Evolutionary conservation across 2,797 vertebrate species (phyloP).

Genomic region (Buceros bicornis): DNA sequence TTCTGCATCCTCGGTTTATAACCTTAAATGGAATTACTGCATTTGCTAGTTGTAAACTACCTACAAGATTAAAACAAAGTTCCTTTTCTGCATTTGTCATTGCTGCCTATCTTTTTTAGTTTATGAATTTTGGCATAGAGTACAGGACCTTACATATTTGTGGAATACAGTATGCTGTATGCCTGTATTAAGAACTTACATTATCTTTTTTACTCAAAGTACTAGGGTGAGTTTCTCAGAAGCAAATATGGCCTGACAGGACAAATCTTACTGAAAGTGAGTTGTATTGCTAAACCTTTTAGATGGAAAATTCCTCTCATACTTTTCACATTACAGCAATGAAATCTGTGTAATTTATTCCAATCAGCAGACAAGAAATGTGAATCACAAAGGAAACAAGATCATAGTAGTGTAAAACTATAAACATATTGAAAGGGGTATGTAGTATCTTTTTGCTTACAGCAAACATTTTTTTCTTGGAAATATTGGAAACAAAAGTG

Average conservation of each 20-base stretch:
- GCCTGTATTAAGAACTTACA: background rate
- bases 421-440: background rate
- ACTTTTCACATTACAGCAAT: background rate
- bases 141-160: background rate
- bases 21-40: slow-evolving; percentile 52
- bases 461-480: slow-evolving; percentile 3
- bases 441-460: background rate
- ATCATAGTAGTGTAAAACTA: background rate
- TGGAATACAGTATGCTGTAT: background rate
- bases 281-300: slow-evolving; percentile 19
- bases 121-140: background rate
- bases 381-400: slow-evolving; percentile 41
- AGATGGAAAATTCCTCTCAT: slow-evolving; percentile 55
- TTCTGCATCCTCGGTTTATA: slow-evolving; percentile 8
- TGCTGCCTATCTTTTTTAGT: background rate
- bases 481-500: background rate
- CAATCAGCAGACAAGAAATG: background rate
- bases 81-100: background rate
- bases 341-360: slow-evolving; percentile 36
- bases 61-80: background rate
- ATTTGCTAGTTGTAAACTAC: slow-evolving; percentile 33
- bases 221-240: background rate
- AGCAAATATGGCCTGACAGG: slow-evolving; percentile 5
- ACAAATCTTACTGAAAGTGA: slow-evolving; percentile 15
- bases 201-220: background rate